phyloP scores from a whole-genome alignment of 2,113 vertebrate genomes.

The Eidolon helvum region DNA sequence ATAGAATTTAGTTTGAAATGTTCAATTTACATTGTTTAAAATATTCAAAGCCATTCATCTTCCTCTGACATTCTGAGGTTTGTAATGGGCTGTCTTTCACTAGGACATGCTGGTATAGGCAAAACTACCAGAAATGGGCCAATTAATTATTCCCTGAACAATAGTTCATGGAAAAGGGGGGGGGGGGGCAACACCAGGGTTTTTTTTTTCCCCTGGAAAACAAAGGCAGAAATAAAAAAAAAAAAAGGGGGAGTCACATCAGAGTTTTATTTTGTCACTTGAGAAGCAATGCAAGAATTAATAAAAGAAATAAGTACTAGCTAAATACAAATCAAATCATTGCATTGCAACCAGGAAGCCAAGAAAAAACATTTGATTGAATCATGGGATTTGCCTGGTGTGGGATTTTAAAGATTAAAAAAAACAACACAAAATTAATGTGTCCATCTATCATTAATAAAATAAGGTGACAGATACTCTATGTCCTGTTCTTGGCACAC shows the following conservation, averaged over 20 bases:
- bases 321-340: constrained; percentile 18
- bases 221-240: too few species aligned
- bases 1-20: constrained; percentile 1
- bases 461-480: neutral
- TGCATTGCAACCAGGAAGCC: neutral
- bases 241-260: too few species aligned
- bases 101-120: neutral
- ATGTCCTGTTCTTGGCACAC: neutral
- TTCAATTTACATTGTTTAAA: neutral
- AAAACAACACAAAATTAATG: neutral
- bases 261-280: neutral
- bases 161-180: neutral
- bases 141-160: neutral
- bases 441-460: neutral
- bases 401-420: neutral
- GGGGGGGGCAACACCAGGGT: too few species aligned
- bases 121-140: neutral
- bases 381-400: neutral
- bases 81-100: neutral
- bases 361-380: neutral
- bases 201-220: too few species aligned
- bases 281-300: neutral
- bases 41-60: neutral
- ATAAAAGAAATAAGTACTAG: neutral
- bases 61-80: neutral